A percentile compares a stretch with the other conserved stretches of the same genome.
Evolutionary conservation across 2,113 vertebrate species (phyloP).

Genomic region (Brachyhypopomus gauderio): DNA sequence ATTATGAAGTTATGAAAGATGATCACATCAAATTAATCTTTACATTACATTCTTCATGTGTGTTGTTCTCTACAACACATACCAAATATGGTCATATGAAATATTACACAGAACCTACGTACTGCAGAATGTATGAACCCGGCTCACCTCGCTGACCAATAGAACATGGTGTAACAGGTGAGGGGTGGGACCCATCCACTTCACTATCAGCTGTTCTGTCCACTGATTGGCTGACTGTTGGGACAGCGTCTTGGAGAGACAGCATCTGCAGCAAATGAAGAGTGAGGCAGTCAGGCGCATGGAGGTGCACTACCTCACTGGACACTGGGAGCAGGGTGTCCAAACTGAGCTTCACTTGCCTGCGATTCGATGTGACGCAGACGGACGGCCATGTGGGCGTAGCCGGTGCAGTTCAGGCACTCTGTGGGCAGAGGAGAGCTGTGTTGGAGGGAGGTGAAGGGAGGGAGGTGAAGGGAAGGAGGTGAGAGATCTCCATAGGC

Average conservation of each 20-base stretch:
- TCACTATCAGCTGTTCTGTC: slow-evolving; percentile 72
- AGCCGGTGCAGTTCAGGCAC: slow-evolving; percentile 84
- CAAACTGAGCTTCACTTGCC: slow-evolving; percentile 61
- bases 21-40: too few species aligned
- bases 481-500: background rate
- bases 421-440: slow-evolving; percentile 64
- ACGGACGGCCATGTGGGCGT: slow-evolving; percentile 76
- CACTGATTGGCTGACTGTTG: slow-evolving; percentile 72
- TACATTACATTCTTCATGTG: too few species aligned
- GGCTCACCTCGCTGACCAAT: slow-evolving; percentile 65
- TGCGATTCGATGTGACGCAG: slow-evolving; percentile 80
- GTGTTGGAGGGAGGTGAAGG: background rate
- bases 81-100: too few species aligned
- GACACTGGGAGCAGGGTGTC: background rate
- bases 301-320: background rate
- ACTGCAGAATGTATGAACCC: background rate
- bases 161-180: slow-evolving; percentile 72
- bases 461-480: background rate
- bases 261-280: slow-evolving; percentile 69
- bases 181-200: slow-evolving; percentile 71
- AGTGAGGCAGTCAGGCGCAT: background rate
- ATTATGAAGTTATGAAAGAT: too few species aligned
- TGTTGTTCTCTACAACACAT: too few species aligned
- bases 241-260: slow-evolving; percentile 66
- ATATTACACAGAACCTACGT: background rate